Percentiles rank a stretch among this genome's conserved stretches.
Evolutionary conservation across 2,797 vertebrate genomes (phyloP).

Genomic region (Syngnathus rostellatus): DNA sequence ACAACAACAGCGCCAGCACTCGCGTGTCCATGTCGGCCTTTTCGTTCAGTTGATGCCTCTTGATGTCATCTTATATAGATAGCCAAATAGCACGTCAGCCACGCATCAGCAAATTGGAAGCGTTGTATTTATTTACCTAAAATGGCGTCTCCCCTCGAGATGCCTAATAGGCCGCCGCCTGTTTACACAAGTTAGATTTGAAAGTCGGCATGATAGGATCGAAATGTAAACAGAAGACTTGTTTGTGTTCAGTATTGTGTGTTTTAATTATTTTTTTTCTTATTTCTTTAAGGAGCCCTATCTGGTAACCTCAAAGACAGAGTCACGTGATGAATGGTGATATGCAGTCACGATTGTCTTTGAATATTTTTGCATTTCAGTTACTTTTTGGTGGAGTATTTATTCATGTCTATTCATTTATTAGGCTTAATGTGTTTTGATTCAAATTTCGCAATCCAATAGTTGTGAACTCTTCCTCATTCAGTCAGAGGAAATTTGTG

Average conservation of each 20-base stretch:
- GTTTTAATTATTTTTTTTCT: not conserved
- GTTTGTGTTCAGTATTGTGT: not conserved
- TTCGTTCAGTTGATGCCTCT: not conserved
- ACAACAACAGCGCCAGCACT: not conserved
- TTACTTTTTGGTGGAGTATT: too few relatives aligned
- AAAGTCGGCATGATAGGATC: not conserved
- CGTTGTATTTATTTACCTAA: not conserved
- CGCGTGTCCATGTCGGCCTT: not conserved
- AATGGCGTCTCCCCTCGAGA: not conserved
- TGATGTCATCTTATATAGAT: not conserved
- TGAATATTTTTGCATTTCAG: too few relatives aligned
- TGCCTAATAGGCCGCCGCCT: not conserved
- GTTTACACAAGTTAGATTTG: not conserved
- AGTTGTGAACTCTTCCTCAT: too few relatives aligned
- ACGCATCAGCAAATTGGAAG: not conserved
- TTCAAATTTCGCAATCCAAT: too few relatives aligned
- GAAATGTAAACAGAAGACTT: not conserved
- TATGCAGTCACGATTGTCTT: too few relatives aligned
- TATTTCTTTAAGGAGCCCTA: not conserved
- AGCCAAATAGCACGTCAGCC: not conserved
- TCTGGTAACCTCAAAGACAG: not conserved
- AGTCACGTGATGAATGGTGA: not conserved
- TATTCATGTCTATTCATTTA: too few relatives aligned
- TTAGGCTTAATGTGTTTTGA: too few relatives aligned
- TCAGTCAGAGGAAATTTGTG: too few relatives aligned